These are phyloP conservation scores for Hydrophis major DNA, from an alignment of 2,797 vertebrate species.

Conservation along the genomic window DNA sequence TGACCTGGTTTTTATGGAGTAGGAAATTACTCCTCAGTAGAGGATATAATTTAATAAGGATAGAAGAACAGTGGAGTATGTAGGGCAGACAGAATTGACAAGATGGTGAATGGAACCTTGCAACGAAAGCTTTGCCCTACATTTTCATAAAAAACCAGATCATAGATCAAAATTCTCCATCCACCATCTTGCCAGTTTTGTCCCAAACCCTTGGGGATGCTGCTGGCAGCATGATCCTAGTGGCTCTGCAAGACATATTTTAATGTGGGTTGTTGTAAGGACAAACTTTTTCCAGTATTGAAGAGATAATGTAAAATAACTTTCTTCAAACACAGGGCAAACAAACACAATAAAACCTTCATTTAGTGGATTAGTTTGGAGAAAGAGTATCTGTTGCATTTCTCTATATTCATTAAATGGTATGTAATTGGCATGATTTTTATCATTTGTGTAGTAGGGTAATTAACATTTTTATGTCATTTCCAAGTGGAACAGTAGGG, in stretches of 20 bases:
- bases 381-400: not conserved
- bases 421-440: not conserved
- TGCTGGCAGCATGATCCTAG: conserved; percentile 48
- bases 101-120: not conserved
- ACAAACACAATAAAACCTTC: not conserved
- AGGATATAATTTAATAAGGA: conserved; percentile 72
- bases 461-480: not conserved
- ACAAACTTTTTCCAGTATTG: conserved; percentile 59
- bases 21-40: conserved; percentile 60
- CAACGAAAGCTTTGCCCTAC: not conserved
- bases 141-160: not conserved
- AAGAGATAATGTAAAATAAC: conserved; percentile 56
- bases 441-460: not conserved
- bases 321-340: conserved; percentile 46
- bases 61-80: conserved; percentile 5
- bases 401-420: not conserved
- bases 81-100: not conserved
- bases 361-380: not conserved
- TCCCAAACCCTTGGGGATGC: not conserved
- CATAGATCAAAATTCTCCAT: not conserved
- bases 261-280: conserved; percentile 56
- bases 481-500: not conserved
- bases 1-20: conserved; percentile 69
- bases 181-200: not conserved
- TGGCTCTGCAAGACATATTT: conserved; percentile 53